Base-by-base conservation (phyloP, 2,888 invertebrate genomes). In the Nycteola revayana region DNA sequence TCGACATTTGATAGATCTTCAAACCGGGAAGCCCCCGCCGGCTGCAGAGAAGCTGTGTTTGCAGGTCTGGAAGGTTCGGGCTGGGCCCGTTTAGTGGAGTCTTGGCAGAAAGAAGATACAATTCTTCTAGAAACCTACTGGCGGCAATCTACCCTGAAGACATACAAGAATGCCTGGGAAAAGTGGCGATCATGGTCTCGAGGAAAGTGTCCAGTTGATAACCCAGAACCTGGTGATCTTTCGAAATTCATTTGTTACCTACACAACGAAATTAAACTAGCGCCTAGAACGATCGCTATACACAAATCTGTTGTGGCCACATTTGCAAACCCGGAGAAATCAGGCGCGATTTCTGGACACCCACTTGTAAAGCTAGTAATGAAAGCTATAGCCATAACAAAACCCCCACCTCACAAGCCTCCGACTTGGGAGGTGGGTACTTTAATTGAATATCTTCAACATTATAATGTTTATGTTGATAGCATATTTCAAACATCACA, bases 31-130 rank as follows among this genome's bases (percentile, higher is more conserved):
- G 1, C 44, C 47, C 0, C 54, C 45, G 0, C 36, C 36, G 1
- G 18, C 35, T 7, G 34, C 38, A 6, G 11, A 44, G 7, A 5
- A 42, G 1, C 14, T 60, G 2, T 4, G 0, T 10, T 36, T 60
- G 28, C 33, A 42, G 34, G 45, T 37, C 9, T 60, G 52, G 52
- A 42, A 21, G 36, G 28, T 52, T 36, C 46, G 27, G 50, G 52
- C 48, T 53, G 56, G 18, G 6, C 3, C 6, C n/a, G 23, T 10
- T 3, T 24, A 3, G 9, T 49, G 25, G 9, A 21, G 10, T n/a
- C 14, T 1, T 42, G 32, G 36, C 8, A 10, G 1, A n/a, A 9
- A 3, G 7, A 28, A 7, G 23, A 34, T 4, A 28, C 10, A 9
- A n/a, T 14, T 4, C 25, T 48, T 0, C 5, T 51, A 5, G 20